Evolutionary conservation across 37 sponge, comb jelly and placozoan species (phyloP), one percentile per base, ranked within the genome.

Genomic region (Spongilla lacustris): DNA sequence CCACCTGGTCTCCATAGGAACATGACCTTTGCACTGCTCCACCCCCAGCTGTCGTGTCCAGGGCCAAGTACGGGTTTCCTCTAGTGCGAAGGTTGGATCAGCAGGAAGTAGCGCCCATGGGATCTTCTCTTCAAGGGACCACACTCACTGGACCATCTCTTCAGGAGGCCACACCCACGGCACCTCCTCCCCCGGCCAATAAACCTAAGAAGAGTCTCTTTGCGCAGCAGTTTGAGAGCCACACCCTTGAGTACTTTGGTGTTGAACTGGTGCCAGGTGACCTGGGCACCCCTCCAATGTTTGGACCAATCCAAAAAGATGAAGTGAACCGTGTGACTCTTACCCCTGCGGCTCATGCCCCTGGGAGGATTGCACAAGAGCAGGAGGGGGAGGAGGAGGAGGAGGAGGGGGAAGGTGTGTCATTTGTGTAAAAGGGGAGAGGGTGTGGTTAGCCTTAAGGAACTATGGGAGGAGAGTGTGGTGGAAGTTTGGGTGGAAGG

Each of bases 121-220:
- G 48, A 67, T 24, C 68, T 30, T 17, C 67, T 67, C 67, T n/a
- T n/a, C n/a, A 58, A 17, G 58, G 10, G 17, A 28, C 26, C 50
- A 50, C 26, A 50, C 35, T 69, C 30, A 66, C 22, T 24, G 33
- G 48, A 67, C 35, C 68, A 19, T 17, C 67, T 67, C 67, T n/a
- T n/a, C n/a, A 58, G 58, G 58, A 33, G 17, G 50, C 26, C 50
- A 50, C 26, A 50, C 35, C 80, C 30, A 66, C 22, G 0, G 33
- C 29, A 67, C 35, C 68, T 30, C 29, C 67, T 67, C 67, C 22
- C 67, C 9, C n/a, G 3, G 12, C 34, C 23, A 66, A 29, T 67
- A n/a, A 66, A 9, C 24, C 30, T 17, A 67, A 72, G 73, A 89
- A 93, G 74, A 91, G 92, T 21, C 71, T 94, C 38, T 94, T 94